A percentile compares a stretch with the other conserved stretches of the same genome.
These are phyloP conservation scores for Sebastes schlegelii DNA, from an alignment of 2,113 vertebrate genomes.

Conservation along the genomic window DNA sequence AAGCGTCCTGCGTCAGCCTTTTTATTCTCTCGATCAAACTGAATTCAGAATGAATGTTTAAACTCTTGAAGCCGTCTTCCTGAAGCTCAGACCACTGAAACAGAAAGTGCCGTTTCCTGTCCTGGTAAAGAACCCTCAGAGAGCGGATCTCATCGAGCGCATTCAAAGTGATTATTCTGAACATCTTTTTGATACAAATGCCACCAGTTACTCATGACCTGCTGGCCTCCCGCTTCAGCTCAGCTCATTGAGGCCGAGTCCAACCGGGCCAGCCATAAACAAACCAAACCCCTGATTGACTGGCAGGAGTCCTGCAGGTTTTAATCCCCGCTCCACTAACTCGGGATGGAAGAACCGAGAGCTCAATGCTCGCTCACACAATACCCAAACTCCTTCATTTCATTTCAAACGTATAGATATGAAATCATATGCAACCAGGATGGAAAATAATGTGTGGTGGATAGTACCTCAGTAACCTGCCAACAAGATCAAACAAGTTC, in stretches of 20 bases:
- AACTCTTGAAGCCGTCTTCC: constrained; percentile 18
- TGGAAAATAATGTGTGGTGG: neutral
- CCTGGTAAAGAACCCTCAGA: neutral
- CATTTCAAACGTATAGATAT: neutral
- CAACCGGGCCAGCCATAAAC: constrained; percentile 33
- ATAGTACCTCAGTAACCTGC: neutral
- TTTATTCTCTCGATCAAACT: neutral
- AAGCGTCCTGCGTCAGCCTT: neutral
- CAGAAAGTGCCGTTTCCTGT: constrained; percentile 31
- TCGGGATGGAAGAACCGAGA: neutral
- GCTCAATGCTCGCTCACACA: neutral
- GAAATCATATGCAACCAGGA: neutral
- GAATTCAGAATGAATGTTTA: neutral
- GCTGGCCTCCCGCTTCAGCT: constrained; percentile 33
- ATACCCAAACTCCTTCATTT: neutral
- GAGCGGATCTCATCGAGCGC: constrained; percentile 29
- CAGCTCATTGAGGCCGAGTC: constrained; percentile 30
- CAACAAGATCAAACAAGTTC: neutral
- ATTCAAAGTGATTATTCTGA: constrained; percentile 42
- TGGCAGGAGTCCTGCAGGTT: constrained; percentile 27
- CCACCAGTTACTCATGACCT: constrained; percentile 48
- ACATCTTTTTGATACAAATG: constrained; percentile 54
- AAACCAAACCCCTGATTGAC: constrained; percentile 17
- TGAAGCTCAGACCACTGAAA: constrained; percentile 1
- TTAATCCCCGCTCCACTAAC: constrained; percentile 12